phyloP scores from a whole-genome alignment of 2,797 vertebrate genomes.

The Loris lydekkerianus region DNA sequence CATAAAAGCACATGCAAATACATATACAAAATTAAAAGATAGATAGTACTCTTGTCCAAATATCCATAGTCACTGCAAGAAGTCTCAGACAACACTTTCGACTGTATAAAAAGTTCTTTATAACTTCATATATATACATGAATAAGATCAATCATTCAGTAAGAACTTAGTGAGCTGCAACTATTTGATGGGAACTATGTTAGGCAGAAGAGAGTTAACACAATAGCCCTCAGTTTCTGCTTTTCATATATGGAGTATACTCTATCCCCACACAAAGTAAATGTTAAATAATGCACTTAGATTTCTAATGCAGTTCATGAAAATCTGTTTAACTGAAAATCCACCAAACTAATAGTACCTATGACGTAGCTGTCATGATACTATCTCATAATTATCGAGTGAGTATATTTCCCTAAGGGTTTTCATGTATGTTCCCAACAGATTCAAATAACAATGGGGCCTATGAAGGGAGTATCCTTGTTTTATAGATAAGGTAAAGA shows the following conservation, averaged over 20 bases:
- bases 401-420: not conserved
- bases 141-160: not conserved
- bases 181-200: not conserved
- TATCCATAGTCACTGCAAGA: not conserved
- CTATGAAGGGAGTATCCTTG: not conserved
- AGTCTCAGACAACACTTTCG: not conserved
- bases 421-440: not conserved
- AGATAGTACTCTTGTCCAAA: not conserved
- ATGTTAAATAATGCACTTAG: constrained; percentile 2
- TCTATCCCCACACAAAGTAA: not conserved
- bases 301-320: constrained; percentile 31
- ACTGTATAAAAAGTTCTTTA: not conserved
- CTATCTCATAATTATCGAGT: not conserved
- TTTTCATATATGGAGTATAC: not conserved
- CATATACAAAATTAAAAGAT: constrained; percentile 29
- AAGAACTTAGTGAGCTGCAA: constrained; percentile 5
- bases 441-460: constrained; percentile 9
- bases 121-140: not conserved
- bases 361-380: not conserved
- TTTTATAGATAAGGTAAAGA: not conserved
- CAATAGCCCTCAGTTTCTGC: not conserved
- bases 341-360: not conserved
- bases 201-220: constrained; percentile 40
- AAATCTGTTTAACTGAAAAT: constrained; percentile 46
- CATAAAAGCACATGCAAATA: not conserved